These are phyloP conservation scores for Heteractis magnifica DNA, from an alignment of 92 coral and sea anemone species.

Conservation along the genomic window DNA sequence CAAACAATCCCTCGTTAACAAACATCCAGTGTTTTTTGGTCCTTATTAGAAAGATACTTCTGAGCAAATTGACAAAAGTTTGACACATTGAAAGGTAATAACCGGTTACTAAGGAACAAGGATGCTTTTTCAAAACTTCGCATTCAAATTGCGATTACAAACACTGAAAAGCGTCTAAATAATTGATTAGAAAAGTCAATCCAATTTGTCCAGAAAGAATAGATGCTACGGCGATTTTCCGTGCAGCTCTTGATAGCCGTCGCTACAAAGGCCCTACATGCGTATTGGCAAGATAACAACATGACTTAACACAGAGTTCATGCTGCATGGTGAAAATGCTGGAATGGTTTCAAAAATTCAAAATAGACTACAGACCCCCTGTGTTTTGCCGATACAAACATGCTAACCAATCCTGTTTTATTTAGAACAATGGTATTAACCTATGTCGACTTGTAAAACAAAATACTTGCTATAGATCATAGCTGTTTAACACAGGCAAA, in stretches of 20 bases:
- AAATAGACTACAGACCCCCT: conserved; percentile 22
- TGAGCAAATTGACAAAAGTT: conserved; percentile 17
- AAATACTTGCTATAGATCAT: not conserved
- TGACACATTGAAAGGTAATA: conserved; percentile 26
- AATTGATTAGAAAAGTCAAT: conserved; percentile 34
- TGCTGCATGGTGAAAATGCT: not conserved
- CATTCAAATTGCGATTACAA: conserved; percentile 38
- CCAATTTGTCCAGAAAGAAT: conserved; percentile 15
- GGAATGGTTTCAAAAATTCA: conserved; percentile 36
- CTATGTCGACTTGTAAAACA: conserved; percentile 2
- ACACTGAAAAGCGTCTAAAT: conserved; percentile 32
- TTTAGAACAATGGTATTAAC: not conserved
- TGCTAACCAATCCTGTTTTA: conserved; percentile 1
- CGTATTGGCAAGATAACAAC: not conserved
- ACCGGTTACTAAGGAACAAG: conserved; percentile 35
- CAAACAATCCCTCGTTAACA: not conserved
- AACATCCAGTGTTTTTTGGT: not conserved
- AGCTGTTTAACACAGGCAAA: not conserved
- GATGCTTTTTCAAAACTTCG: conserved; percentile 32
- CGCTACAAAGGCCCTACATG: not conserved
- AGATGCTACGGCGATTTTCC: conserved; percentile 9
- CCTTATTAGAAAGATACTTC: conserved; percentile 27
- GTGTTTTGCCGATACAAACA: conserved; percentile 17
- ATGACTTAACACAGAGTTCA: not conserved
- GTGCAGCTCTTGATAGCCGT: not conserved